phyloP scores from a whole-genome alignment of 2,797 vertebrate species.

The Anguilla anguilla region DNA sequence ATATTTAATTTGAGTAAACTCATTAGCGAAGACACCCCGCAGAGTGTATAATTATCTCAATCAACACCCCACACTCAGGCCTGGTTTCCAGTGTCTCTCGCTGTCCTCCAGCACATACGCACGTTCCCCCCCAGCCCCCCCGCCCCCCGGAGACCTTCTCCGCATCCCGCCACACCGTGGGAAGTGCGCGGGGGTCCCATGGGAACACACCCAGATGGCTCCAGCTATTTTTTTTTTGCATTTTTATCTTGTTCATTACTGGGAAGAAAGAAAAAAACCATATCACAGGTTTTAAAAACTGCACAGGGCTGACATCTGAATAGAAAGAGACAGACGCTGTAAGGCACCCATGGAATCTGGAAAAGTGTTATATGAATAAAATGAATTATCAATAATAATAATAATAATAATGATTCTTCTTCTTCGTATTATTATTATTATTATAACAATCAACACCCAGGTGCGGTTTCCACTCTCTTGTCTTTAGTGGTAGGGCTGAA shows the following conservation, averaged over 20 bases:
- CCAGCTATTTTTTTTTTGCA: neutral
- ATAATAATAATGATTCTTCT: neutral
- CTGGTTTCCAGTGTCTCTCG: constrained; percentile 20
- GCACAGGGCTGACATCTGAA: neutral
- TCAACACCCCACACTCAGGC: constrained; percentile 43
- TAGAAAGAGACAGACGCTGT: neutral
- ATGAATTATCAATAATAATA: neutral
- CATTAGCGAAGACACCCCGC: constrained; percentile 54
- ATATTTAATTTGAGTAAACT: constrained; percentile 57
- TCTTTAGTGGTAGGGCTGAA: neutral
- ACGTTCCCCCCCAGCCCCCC: neutral
- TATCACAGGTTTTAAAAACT: neutral
- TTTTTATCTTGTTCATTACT: constrained; percentile 18
- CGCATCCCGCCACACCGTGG: constrained; percentile 34
- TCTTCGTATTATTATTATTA: neutral
- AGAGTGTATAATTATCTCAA: constrained; percentile 51
- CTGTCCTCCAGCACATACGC: constrained; percentile 31
- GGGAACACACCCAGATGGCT: constrained; percentile 42
- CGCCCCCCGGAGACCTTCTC: constrained; percentile 44
- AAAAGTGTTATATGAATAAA: neutral
- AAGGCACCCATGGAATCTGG: neutral
- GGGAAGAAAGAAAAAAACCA: neutral
- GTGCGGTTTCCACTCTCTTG: neutral
- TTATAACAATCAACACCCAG: neutral
- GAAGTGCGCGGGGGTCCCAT: constrained; percentile 48